Evolutionary conservation across 2,113 vertebrate genomes (phyloP).

Genomic region (Tonatia bakeri): DNA sequence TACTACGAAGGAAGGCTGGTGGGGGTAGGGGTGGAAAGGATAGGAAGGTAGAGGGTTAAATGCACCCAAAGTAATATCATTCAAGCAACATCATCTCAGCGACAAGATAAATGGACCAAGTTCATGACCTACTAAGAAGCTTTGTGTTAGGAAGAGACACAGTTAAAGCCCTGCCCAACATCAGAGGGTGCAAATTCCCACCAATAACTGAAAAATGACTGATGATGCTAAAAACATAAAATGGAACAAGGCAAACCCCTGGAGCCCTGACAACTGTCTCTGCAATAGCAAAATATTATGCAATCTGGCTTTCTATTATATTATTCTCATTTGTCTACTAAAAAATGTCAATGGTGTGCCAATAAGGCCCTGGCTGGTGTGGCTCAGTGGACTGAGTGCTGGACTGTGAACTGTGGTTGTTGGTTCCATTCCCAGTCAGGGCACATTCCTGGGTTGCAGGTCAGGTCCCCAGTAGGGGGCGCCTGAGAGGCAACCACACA

Average conservation of each 20-base stretch:
- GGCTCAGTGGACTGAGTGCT: too few relatives aligned
- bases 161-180: background rate
- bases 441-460: too few relatives aligned
- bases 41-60: background rate
- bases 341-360: background rate
- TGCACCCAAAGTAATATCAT: background rate
- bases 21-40: background rate
- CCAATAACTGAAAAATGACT: background rate
- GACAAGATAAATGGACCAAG: background rate
- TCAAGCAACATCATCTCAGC: background rate
- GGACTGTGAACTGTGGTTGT: too few relatives aligned
- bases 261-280: background rate
- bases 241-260: background rate
- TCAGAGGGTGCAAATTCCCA: background rate
- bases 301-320: background rate
- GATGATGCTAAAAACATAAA: background rate
- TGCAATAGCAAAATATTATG: background rate
- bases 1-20: background rate
- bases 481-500: too few relatives aligned
- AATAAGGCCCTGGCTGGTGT: too few relatives aligned
- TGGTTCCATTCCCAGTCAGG: too few relatives aligned
- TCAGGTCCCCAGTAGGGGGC: too few relatives aligned
- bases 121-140: background rate
- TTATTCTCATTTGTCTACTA: background rate
- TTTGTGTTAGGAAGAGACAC: background rate